These are phyloP conservation scores for Characodon lateralis DNA, from an alignment of 2,797 vertebrate species.

Conservation along the genomic window DNA sequence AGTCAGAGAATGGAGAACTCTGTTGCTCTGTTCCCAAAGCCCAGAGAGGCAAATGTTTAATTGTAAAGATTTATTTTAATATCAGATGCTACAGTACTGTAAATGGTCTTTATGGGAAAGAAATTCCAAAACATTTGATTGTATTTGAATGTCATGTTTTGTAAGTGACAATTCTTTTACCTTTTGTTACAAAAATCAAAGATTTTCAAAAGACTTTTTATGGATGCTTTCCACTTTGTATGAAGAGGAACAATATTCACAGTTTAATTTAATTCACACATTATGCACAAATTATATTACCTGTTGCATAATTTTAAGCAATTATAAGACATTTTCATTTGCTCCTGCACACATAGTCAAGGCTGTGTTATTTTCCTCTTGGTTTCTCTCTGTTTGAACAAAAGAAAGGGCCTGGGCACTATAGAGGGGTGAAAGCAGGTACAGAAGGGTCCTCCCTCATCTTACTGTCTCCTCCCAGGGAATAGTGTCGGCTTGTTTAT, in stretches of 20 bases:
- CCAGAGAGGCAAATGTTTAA: conserved; percentile 62
- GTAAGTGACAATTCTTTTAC: conserved; percentile 29
- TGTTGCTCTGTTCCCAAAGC: conserved; percentile 43
- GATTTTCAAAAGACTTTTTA: conserved; percentile 34
- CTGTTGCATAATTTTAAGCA: conserved; percentile 18
- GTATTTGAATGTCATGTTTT: conserved; percentile 20
- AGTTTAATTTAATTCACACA: conserved; percentile 15
- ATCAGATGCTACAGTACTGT: conserved; percentile 60
- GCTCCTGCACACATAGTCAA: conserved; percentile 13
- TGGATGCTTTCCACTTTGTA: conserved; percentile 32
- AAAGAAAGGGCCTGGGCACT: conserved; percentile 28
- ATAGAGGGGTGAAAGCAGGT: conserved; percentile 46
- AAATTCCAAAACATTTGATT: conserved; percentile 52
- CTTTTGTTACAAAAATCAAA: conserved; percentile 35
- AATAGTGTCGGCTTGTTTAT: conserved; percentile 62
- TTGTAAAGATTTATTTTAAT: conserved; percentile 49
- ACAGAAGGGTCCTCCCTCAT: conserved; percentile 56
- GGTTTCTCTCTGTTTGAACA: conserved; percentile 32
- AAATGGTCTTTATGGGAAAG: conserved; percentile 45
- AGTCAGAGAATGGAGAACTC: conserved; percentile 25
- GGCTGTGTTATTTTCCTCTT: conserved; percentile 16
- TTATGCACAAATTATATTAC: conserved; percentile 23
- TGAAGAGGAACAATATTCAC: conserved; percentile 8
- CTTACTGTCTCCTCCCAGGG: conserved; percentile 50
- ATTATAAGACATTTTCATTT: conserved; percentile 31